Base-by-base conservation (phyloP, 2,113 vertebrate species). In the Seriola quinqueradiata region DNA sequence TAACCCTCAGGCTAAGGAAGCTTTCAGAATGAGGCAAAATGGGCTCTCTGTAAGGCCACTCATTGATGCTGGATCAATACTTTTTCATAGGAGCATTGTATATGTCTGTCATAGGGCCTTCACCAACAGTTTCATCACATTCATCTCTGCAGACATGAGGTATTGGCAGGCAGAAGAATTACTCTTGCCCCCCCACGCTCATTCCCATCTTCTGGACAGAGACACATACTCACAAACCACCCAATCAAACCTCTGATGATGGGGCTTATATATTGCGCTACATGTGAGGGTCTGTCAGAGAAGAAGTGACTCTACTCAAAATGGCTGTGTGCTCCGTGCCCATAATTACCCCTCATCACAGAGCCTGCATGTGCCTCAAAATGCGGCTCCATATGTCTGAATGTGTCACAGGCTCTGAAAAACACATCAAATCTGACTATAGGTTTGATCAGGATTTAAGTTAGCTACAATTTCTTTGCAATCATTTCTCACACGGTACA, bases 41-140 rank as follows among this genome's bases (percentile, higher is more conserved):
- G n/a, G 46, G 13, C 17, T 67, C 32, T 76, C 23, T 65, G 12
- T 42, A 86, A 71, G 77, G 74, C 77, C 48, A 25, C 63, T 58
- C 19, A 73, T 67, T 81, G 40, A 79, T 68, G 50, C 14, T 21
- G 42, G 67, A 87, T 88, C 79, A 81, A 81, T 86, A 87, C 38
- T 58, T 74, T 77, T 81, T 70, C 70, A 67, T 36, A 73, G 46
- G 63, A 77, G 71, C 25, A 1, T 55, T 55, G 28, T 28, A 21
- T 75, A 14, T 48, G 60, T 89, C 58, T 19, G 75, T 82, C 72
- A 72, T 17, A 23, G 36, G 19, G 46, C 57, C 34, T 32, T 80
- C 65, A 52, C 21, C 28, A 28, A 28, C 55, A 52, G 48, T 80
- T 84, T 82, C 34, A 69, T 85, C 70, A 44, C 69, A 50, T 59